These are phyloP conservation scores for Rhincodon typus DNA, from an alignment of 2,797 vertebrate species.

Conservation along the genomic window DNA sequence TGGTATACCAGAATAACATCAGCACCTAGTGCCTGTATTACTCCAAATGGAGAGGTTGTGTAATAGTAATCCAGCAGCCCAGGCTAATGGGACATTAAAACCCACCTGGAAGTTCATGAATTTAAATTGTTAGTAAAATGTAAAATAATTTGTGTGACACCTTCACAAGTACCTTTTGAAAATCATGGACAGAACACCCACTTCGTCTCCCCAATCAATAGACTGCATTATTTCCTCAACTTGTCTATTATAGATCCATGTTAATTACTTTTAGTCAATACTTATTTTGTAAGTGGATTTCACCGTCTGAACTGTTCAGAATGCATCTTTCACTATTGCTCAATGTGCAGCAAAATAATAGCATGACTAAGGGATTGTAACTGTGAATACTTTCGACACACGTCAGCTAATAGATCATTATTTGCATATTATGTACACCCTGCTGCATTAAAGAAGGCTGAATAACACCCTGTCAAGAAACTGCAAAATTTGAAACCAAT, in stretches of 20 bases:
- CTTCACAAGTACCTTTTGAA: neutral
- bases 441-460: neutral
- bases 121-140: too few species aligned
- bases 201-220: neutral
- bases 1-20: neutral
- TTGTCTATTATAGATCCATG: neutral
- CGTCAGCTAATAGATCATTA: neutral
- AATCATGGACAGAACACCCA: neutral
- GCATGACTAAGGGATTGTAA: neutral
- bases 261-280: neutral
- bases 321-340: neutral
- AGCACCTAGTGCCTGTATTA: too few species aligned
- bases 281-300: neutral
- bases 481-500: neutral
- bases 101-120: too few species aligned
- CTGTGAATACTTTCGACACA: neutral
- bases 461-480: neutral
- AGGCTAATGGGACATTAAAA: too few species aligned
- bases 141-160: too few species aligned
- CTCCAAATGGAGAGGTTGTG: too few species aligned
- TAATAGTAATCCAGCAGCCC: too few species aligned
- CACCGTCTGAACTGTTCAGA: neutral
- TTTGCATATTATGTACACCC: neutral
- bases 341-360: neutral
- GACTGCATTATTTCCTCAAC: neutral